phyloP scores from a whole-genome alignment of 1,140 invertebrate species.

The Caenorhabditis tropicalis region DNA sequence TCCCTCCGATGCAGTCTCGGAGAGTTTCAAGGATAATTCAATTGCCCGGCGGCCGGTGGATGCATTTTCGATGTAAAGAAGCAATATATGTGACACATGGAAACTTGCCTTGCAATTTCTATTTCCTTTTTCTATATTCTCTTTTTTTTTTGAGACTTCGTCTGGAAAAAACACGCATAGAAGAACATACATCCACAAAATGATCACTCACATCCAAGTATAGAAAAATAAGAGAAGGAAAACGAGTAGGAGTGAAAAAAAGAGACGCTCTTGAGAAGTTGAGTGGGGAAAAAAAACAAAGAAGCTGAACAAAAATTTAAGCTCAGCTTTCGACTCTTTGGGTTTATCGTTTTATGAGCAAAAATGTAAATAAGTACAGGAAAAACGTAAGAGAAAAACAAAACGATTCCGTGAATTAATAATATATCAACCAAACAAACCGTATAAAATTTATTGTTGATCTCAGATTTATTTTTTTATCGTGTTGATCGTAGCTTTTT shows the following conservation, averaged over 20 bases:
- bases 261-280: background rate
- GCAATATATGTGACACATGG: constrained; percentile 26
- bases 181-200: background rate
- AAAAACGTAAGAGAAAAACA: too few relatives aligned
- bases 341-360: background rate
- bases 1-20: background rate
- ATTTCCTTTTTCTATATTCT: background rate
- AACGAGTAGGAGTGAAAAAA: background rate
- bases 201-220: background rate
- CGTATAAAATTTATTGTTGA: too few relatives aligned
- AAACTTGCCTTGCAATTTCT: background rate
- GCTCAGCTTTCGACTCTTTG: background rate
- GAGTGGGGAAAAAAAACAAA: background rate
- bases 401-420: too few relatives aligned
- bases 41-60: background rate
- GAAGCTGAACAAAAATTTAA: background rate
- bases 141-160: background rate
- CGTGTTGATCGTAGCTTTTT: too few relatives aligned
- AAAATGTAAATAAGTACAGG: background rate
- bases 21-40: background rate
- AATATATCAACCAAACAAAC: too few relatives aligned
- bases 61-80: constrained; percentile 15
- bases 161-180: background rate
- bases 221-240: background rate
- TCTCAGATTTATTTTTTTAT: too few relatives aligned